Evolutionary conservation across 2,797 vertebrate species (phyloP).

Genomic region (Glyptemys insculpta): DNA sequence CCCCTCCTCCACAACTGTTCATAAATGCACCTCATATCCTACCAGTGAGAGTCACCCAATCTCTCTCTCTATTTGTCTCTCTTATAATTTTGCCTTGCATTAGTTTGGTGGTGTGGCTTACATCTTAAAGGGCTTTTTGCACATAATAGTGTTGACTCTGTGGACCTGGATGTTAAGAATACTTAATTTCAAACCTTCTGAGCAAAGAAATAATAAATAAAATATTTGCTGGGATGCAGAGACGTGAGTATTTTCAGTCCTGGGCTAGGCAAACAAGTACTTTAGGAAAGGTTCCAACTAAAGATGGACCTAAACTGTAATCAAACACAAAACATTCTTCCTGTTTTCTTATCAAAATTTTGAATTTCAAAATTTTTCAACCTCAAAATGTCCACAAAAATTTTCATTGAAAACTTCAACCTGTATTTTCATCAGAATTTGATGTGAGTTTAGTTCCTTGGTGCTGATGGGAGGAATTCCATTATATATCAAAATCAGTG

Average conservation of each 20-base stretch:
- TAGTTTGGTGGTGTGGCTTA: background rate
- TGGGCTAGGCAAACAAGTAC: background rate
- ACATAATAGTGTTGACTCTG: background rate
- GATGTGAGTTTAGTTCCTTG: background rate
- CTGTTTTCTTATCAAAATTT: background rate
- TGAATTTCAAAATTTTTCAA: background rate
- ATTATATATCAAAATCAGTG: background rate
- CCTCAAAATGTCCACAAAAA: background rate
- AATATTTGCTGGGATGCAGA: background rate
- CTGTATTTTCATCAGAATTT: background rate
- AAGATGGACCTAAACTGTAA: background rate
- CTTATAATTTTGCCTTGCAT: background rate
- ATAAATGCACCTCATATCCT: no score
- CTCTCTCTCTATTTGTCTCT: no score
- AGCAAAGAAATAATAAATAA: background rate
- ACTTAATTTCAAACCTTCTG: background rate
- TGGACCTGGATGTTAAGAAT: background rate
- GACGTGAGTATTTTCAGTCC: background rate
- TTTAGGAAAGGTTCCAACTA: background rate
- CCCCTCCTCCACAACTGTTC: no score
- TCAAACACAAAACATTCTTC: background rate
- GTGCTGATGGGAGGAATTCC: background rate
- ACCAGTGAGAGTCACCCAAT: no score
- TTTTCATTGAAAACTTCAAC: background rate
- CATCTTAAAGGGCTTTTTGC: background rate